Evolutionary conservation across 2,888 invertebrate genomes (phyloP).

Genomic region (Argyresthia goedartella): DNA sequence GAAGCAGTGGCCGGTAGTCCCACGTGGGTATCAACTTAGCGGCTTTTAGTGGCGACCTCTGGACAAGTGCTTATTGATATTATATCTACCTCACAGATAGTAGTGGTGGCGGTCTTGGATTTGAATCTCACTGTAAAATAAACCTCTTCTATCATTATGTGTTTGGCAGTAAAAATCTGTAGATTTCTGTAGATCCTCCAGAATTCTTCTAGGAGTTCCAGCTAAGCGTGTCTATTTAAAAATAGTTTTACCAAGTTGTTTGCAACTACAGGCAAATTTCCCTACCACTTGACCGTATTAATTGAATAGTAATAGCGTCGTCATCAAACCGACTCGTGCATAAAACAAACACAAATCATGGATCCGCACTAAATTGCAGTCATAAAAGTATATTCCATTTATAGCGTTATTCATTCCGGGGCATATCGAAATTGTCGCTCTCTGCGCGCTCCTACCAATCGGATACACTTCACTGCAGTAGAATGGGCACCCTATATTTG

Average conservation of each 20-base stretch:
- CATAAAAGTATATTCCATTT: slow-evolving; percentile 64
- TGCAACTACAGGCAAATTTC: too few species aligned
- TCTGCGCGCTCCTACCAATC: slow-evolving; percentile 15
- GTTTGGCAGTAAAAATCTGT: too few species aligned
- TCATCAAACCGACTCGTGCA: slow-evolving; percentile 49
- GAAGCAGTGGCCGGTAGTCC: slow-evolving; percentile 50
- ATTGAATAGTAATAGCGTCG: slow-evolving; percentile 9
- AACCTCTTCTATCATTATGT: too few species aligned
- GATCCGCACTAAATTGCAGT: slow-evolving; percentile 56
- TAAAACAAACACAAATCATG: slow-evolving; percentile 59
- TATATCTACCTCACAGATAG: not conserved
- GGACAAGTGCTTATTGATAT: not conserved
- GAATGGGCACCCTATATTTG: slow-evolving; percentile 5
- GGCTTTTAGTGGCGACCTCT: too few species aligned
- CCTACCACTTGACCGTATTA: too few species aligned
- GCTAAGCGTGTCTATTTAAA: too few species aligned
- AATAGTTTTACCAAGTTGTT: too few species aligned
- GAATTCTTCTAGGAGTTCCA: too few species aligned
- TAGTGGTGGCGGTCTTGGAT: too few species aligned
- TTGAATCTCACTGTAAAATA: too few species aligned
- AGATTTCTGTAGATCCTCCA: too few species aligned
- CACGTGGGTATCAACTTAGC: slow-evolving; percentile 5
- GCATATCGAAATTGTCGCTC: slow-evolving; percentile 61
- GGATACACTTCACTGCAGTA: slow-evolving; percentile 34
- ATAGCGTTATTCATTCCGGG: slow-evolving; percentile 61